Base-by-base conservation (phyloP, 92 coral and sea anemone genomes). In the Actinernus sp. region DNA sequence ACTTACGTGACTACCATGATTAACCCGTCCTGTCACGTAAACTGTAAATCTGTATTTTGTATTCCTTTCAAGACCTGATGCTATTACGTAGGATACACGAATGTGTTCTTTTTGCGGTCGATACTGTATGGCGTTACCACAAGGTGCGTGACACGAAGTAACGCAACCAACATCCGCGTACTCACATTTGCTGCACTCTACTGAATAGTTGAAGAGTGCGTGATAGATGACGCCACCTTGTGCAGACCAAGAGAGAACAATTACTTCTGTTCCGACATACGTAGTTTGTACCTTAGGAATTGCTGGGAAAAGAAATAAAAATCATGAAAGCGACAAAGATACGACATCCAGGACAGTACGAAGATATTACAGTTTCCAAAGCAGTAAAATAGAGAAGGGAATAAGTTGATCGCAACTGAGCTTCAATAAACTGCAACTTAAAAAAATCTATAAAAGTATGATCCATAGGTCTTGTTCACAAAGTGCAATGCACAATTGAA, bases 41-140 rank as follows among this genome's bases (percentile, higher is more conserved):
- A 34, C 6, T 14, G 41, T 6, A 34, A 34, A 34, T 14, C 14
- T 34, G 41, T 34, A 34, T 34, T 6, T 34, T 34, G 41, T 34
- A 34, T n/a, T 30, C 25, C 31, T 32, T 25, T n/a, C 31, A 10
- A 70, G 50, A 1, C 64, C 25, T 31, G 57, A 22, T 11, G 48
- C 66, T 14, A 70, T 58, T 22, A 52, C 44, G 39, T 34, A 68
- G 25, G 23, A 18, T 26, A 39, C 34, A 17, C 50, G 46, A 10
- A 49, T 33, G 39, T 50, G 21, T 13, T 36, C 53, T 38, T 51
- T 33, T 23, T 19, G 6, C 40, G 61, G 61, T 10, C 19, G 37
- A 41, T 51, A 51, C 63, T 68, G 41, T 18, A 57, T 36, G 7
- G 78, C 26, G 56, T 57, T 31, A 31, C 67, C 67, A 57, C 78